These are phyloP conservation scores for Actinemys pallida DNA, from an alignment of 2,113 vertebrate genomes.

Conservation along the genomic window DNA sequence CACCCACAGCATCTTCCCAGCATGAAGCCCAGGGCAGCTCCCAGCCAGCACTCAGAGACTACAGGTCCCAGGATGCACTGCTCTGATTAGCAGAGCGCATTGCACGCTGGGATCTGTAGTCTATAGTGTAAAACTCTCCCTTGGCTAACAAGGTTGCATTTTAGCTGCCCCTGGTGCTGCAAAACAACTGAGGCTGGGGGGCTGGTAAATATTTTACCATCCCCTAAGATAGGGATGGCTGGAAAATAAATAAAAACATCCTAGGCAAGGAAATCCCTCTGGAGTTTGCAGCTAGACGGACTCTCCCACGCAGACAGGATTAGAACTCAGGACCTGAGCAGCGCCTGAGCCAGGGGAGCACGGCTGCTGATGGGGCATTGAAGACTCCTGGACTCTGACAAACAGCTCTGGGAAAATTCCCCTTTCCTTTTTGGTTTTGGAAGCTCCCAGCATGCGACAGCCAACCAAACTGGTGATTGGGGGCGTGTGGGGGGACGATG, in stretches of 20 bases:
- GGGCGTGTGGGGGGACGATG: accelerated
- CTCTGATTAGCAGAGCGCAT: neutral
- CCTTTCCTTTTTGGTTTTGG: no score
- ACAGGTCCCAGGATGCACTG: neutral
- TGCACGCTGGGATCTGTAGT: neutral
- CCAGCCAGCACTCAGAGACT: neutral
- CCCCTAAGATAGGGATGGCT: neutral
- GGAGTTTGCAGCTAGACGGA: neutral
- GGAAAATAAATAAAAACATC: neutral
- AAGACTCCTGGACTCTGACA: no score
- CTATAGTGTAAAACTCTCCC: neutral
- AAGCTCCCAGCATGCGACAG: no score
- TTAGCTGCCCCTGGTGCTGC: neutral
- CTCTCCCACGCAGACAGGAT: no score
- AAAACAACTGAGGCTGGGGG: neutral
- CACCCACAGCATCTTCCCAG: neutral
- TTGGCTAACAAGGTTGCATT: neutral
- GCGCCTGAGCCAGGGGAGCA: neutral
- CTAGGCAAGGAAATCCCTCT: neutral
- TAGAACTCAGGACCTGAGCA: neutral
- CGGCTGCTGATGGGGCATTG: no score
- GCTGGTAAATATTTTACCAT: neutral
- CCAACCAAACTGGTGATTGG: no score
- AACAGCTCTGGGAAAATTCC: no score
- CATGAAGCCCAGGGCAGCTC: no score